These are phyloP conservation scores for Acrocephalus scirpaceus DNA, from an alignment of 2,797 vertebrate genomes.

Conservation along the genomic window DNA sequence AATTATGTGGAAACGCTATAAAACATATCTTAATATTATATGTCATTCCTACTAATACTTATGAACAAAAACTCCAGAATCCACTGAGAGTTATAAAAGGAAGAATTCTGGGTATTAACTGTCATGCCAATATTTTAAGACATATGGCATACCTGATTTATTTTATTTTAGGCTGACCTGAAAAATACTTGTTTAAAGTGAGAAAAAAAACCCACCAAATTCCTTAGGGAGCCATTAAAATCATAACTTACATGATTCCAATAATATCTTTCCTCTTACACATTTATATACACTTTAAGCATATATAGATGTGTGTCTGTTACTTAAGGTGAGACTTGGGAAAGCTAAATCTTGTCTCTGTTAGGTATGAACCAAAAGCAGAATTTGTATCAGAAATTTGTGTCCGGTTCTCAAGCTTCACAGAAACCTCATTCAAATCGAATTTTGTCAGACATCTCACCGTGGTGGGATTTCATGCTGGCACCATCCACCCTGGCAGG, in stretches of 20 bases:
- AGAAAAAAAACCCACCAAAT: not conserved
- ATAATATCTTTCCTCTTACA: not conserved
- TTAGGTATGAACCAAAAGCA: not conserved
- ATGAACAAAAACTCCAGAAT: not conserved
- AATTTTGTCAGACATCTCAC: not conserved
- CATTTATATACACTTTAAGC: not conserved
- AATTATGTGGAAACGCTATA: not conserved
- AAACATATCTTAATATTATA: not conserved
- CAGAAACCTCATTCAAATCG: not conserved
- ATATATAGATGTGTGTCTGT: not conserved
- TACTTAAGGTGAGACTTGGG: not conserved
- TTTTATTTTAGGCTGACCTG: constrained; percentile 19
- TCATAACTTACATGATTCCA: not conserved
- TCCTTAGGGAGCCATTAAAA: constrained; percentile 22
- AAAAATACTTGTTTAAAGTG: not conserved
- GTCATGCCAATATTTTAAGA: constrained; percentile 7
- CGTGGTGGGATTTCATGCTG: not conserved
- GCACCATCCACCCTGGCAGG: not conserved
- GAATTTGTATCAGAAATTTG: not conserved
- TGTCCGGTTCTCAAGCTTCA: not conserved
- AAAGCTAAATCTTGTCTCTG: not conserved
- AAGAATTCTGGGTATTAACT: not conserved
- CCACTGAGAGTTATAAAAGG: not conserved
- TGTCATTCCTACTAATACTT: not conserved
- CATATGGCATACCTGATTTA: not conserved